Base-by-base conservation (phyloP, 2,113 vertebrate species). In the Erythrocebus patas region DNA sequence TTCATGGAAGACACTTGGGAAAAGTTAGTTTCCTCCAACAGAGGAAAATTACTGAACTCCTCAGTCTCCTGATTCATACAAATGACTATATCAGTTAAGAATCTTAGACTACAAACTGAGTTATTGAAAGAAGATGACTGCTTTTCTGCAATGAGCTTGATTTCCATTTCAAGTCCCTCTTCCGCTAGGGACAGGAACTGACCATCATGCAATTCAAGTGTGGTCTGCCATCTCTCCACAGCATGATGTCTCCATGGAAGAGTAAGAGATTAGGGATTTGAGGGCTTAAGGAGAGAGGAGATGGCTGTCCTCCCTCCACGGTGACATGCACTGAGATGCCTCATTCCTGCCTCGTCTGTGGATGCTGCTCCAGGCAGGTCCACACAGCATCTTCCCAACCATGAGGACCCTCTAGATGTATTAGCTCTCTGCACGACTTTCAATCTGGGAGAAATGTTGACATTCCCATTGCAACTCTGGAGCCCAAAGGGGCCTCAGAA, bases 41-140 rank as follows among this genome's bases (percentile, higher is more conserved):
- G 35, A 35, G 57, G 27, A 91, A 97, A 81, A 81, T 50, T 55
- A 80, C 40, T 86, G 75, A 93, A 90, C 55, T 95, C 64, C 81
- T 86, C 55, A 30, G 17, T 95, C 86, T 93, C 90, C 85, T 87
- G 66, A 87, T 40, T 40, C 48, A 45, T 57, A 38, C 40, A 81
- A 97, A 80, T 85, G 64, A 93, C 57, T 86, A 35, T 43, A 93
- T 7, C 75, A 76, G 90, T 43, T 86, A 91, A 93, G 73, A 81
- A 86, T 93, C 45, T 90, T 93, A 57, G 73, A 73, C 3, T 43
- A 82, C 30, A 95, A 81, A 76, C 48, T n/a, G 38, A 95, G 17
- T 27, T 87, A 91, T 87, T 86, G 64, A 59, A 86, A 66, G 66
- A 93, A 93, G 75, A 80, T 73, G 55, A 73, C 59, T 73, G 23